Evolutionary conservation across 2,888 invertebrate species (phyloP), one percentile per base, ranked within the genome.

Genomic region (Bombyx huttoni): DNA sequence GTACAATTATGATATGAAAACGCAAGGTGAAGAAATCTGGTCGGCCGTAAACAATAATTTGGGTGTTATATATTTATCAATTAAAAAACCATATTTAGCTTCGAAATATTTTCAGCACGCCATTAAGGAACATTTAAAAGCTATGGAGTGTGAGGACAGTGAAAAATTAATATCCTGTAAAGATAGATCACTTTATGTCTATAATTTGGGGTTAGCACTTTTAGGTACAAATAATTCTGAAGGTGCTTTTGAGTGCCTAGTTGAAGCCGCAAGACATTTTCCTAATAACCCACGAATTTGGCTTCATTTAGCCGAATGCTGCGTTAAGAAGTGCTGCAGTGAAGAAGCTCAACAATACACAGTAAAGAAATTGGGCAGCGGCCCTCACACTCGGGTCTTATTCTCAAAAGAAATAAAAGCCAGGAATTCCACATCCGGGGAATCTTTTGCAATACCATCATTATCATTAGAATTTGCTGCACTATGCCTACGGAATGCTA

Each of bases 261-360:
- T 96, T 12, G 94, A 96, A 76, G 95, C 95, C 3, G 92, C 96
- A 0, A 92, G 96, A 58, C 92, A 94, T 54, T 96, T 94, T 68
- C 96, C 95, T 56, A 93, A 94, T 63, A 98, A 97, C 79, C 95
- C 98, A 5, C 90, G 95, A 53, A 90, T 98, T 47, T 99, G 98
- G 98, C 86, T 97, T 53, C 90, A 98, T 64, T 89, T 98, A 65
- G 97, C 98, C 0, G 98, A 98, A 80, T 97, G 98, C 70, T 97
- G 97, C 75, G 94, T 97, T 48, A 91, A 90, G 64, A 90, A 90
- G 67, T 90, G 92, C 64, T 92, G 92, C 68, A 84, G 85, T 58
- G 91, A 91, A 61, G 89, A 90, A 71, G 69, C 72, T 6, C 76
- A 83, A 53, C 83, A 86, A 55, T 82, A 82, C 47, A 76, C 80